phyloP scores from a whole-genome alignment of 2,113 vertebrate genomes.

The Channa argus region DNA sequence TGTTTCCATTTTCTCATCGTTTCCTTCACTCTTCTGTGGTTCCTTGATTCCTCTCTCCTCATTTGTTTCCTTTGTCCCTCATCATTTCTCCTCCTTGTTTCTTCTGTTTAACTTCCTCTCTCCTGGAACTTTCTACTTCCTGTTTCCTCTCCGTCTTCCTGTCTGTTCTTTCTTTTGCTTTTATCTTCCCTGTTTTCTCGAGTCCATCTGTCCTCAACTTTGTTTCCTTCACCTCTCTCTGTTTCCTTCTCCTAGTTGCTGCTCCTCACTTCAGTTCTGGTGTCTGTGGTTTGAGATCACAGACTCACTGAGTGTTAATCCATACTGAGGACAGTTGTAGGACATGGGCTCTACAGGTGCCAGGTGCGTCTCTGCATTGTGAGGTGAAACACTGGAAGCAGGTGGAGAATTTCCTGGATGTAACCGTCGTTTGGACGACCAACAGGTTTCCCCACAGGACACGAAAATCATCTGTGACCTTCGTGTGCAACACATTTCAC shows the following conservation, averaged over 20 bases:
- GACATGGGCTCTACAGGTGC: not conserved
- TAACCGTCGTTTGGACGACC: conserved; percentile 14
- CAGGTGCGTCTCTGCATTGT: not conserved
- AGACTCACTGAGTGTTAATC: not conserved
- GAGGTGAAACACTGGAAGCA: not conserved
- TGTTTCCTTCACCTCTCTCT: not conserved
- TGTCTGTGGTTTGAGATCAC: not conserved
- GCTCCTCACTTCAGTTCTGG: not conserved
- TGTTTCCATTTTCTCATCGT: no score
- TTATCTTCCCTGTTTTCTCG: no score
- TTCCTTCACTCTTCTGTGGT: no score
- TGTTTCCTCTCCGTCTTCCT: not conserved
- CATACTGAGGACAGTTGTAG: not conserved
- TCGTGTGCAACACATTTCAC: conserved; percentile 33
- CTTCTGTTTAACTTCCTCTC: no score
- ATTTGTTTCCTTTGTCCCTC: no score
- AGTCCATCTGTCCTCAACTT: no score
- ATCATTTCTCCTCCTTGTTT: not conserved
- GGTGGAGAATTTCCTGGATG: conserved; percentile 43
- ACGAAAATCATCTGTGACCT: conserved; percentile 40
- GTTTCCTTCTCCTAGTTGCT: not conserved
- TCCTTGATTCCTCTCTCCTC: no score
- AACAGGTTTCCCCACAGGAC: conserved; percentile 23
- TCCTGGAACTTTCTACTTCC: no score
- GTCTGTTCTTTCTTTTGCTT: no score